Conservation (phyloP, 1,140 invertebrate species). For the Paramacrobiotus metropolitanus region DNA sequence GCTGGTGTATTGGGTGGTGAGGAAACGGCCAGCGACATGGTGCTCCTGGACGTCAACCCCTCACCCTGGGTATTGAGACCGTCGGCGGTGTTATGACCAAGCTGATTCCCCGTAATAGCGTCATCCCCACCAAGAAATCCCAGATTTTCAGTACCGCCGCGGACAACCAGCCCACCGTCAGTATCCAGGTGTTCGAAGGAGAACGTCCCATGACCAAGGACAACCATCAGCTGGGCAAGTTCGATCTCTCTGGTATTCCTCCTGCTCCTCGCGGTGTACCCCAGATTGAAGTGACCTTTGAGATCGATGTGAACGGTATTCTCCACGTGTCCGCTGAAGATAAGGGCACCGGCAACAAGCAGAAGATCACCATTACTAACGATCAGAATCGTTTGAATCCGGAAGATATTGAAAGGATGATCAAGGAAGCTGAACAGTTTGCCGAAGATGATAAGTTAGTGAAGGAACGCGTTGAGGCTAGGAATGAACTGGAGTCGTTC, state of each 20-base stretch:
- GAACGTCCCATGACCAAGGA: slow-evolving; percentile 99
- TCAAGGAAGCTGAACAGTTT: slow-evolving; percentile 92
- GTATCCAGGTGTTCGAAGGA: slow-evolving; percentile 90
- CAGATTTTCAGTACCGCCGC: slow-evolving; percentile 97
- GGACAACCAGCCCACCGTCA: slow-evolving; percentile 96
- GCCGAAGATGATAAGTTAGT: slow-evolving; percentile 94
- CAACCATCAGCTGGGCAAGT: slow-evolving; percentile 89
- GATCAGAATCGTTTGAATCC: slow-evolving; percentile 88
- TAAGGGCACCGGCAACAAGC: slow-evolving; percentile 90
- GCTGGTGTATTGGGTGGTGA: slow-evolving; percentile 49
- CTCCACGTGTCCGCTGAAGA: slow-evolving; percentile 82
- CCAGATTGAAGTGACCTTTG: slow-evolving; percentile 73
- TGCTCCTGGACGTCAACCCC: slow-evolving; percentile 85
- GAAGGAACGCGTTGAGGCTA: slow-evolving; percentile 84
- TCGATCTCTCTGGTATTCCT: slow-evolving; percentile 92
- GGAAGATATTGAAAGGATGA: slow-evolving; percentile 96
- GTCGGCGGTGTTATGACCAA: slow-evolving; percentile 99
- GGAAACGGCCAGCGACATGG: slow-evolving; percentile 40
- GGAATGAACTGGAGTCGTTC: slow-evolving; percentile 70
- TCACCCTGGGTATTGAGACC: slow-evolving; percentile 97
- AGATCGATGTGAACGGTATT: slow-evolving; percentile 97
- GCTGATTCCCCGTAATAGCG: slow-evolving; percentile 86
- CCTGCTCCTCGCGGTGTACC: slow-evolving; percentile 36
- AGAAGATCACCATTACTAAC: slow-evolving; percentile 96
- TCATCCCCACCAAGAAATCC: slow-evolving; percentile 98